phyloP scores from a whole-genome alignment of 1,140 invertebrate genomes.

The Cardiocondyla obscurior region DNA sequence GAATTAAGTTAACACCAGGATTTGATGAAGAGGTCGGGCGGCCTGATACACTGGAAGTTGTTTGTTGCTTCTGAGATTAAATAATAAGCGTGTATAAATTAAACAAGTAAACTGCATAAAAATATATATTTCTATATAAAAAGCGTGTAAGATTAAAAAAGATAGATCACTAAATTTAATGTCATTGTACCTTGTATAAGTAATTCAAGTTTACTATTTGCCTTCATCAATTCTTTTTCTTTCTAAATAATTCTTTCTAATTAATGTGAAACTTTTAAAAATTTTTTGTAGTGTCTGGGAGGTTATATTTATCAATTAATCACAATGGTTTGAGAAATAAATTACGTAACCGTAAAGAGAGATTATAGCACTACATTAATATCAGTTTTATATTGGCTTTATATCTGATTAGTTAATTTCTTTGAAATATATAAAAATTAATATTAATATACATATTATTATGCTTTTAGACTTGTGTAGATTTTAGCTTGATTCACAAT shows the following conservation, averaged over 20 bases:
- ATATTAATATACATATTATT: background rate
- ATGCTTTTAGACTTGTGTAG: background rate
- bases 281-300: background rate
- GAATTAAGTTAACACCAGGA: constrained; percentile 55
- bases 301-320: background rate
- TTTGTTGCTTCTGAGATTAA: constrained; percentile 67
- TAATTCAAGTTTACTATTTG: background rate
- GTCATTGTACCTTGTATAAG: constrained; percentile 20
- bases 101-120: background rate
- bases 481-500: background rate
- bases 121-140: background rate
- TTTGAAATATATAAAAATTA: constrained; percentile 25
- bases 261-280: background rate
- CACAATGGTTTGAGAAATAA: constrained; percentile 12
- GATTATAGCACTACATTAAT: constrained; percentile 11
- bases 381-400: background rate
- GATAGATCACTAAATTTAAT: constrained; percentile 4
- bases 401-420: constrained; percentile 33
- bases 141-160: background rate
- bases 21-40: constrained; percentile 64
- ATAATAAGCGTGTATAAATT: no score
- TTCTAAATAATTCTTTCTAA: background rate
- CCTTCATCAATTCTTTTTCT: background rate
- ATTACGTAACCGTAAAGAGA: background rate
- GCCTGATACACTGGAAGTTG: constrained; percentile 39